phyloP scores from a whole-genome alignment of 64 coral and sea anemone genomes.

The Montipora foliosa region DNA sequence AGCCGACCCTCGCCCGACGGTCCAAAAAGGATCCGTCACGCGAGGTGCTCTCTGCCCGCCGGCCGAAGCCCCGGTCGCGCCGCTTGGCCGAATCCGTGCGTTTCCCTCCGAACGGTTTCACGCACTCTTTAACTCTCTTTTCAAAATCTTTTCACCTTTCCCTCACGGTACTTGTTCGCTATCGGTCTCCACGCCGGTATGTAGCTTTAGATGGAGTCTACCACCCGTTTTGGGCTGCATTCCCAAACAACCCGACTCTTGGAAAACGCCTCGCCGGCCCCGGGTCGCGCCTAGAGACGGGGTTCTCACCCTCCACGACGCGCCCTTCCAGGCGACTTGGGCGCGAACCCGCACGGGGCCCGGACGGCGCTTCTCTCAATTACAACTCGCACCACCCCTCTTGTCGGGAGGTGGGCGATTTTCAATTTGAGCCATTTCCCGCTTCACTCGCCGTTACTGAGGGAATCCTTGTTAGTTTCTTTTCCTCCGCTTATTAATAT shows the following conservation, averaged over 20 bases:
- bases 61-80: not conserved
- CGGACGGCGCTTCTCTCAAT: slow-evolving; percentile 28
- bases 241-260: slow-evolving; percentile 82
- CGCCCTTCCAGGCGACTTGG: slow-evolving; percentile 73
- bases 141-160: slow-evolving; percentile 88
- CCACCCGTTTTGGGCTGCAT: slow-evolving; percentile 45
- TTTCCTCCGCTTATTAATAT: slow-evolving; percentile 34
- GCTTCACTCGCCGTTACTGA: slow-evolving; percentile 50
- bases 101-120: slow-evolving; percentile 54
- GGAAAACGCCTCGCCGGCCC: slow-evolving; percentile 40
- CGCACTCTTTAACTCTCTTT: slow-evolving; percentile 73
- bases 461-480: slow-evolving; percentile 55
- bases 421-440: slow-evolving; percentile 51
- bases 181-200: slow-evolving; percentile 60
- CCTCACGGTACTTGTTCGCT: slow-evolving; percentile 77
- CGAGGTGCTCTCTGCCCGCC: no score
- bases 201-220: slow-evolving; percentile 67
- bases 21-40: no score
- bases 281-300: slow-evolving; percentile 20
- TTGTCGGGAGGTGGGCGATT: no score
- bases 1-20: no score
- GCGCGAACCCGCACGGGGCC: not conserved
- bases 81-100: slow-evolving; percentile 21
- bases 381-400: slow-evolving; percentile 31
- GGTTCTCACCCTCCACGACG: slow-evolving; percentile 70